Evolutionary conservation across 2,113 vertebrate species (phyloP), one percentile per base, ranked within the genome.

Genomic region (Chionomys nivalis): DNA sequence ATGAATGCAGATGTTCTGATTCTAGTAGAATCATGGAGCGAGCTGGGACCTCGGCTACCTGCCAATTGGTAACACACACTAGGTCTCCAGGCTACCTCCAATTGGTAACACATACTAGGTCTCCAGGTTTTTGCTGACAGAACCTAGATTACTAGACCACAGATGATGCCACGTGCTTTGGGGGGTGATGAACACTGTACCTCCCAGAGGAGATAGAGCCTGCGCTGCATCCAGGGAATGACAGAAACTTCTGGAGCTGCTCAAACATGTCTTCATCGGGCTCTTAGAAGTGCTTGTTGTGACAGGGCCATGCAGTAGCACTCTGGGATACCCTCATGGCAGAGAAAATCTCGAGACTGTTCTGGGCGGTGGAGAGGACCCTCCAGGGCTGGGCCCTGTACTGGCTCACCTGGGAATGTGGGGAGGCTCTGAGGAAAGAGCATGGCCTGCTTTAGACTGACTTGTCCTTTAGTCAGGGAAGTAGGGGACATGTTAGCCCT

Each of bases 381-480:
- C 8, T 36, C 52, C 19, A 0, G 10, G 44, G 5, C 49, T 47
- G 13, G 42, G 36, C 21, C 21, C 33, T 19, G 68, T 3, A 24
- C 26, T 66, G 52, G 39, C 21, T 61, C 6, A 33, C 1, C 0
- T 79, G 55, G 1, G 63, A 4, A 65, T 1, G 1, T 12, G 26
- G 78, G 4, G n/a, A 55, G 33, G 33, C 4, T 0, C 36, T 89
- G 24, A 81, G 65, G n/a, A 68, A 7, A 78, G 39, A 36, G 24
- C 3, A 12, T n/a, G 39, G 31, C n/a, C 10, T 2, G 6, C 9
- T 36, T 82, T 55, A 61, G 66, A 82, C 44, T 11, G 49, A 49
- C 16, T 16, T 14, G 7, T 9, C 58, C 19, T 36, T 42, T 36
- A 52, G 52, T 49, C 13, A 2, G 44, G 73, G 21, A 65, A 33